These are phyloP conservation scores for Sebastes nivosus DNA, from an alignment of 2,797 vertebrate genomes.

Conservation along the genomic window DNA sequence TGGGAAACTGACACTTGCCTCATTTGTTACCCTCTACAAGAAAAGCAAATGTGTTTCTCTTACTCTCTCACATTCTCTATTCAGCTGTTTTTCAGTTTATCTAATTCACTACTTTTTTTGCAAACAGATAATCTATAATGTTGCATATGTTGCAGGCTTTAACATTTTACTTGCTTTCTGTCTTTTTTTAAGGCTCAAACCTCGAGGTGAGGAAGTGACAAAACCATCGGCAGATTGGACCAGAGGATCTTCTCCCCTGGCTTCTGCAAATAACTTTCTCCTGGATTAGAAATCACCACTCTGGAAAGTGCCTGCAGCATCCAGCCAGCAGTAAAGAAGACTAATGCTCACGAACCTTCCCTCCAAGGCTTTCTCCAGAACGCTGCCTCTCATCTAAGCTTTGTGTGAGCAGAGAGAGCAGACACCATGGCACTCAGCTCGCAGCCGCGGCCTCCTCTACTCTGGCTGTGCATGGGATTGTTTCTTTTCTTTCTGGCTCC, in stretches of 20 bases:
- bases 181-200: slow-evolving; percentile 78
- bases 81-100: background rate
- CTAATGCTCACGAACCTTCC: slow-evolving; percentile 66
- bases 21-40: slow-evolving; percentile 2
- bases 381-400: slow-evolving; percentile 54
- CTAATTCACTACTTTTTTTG: slow-evolving; percentile 1
- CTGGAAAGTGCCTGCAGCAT: slow-evolving; percentile 5
- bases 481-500: slow-evolving; percentile 74
- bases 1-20: slow-evolving; percentile 25
- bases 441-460: slow-evolving; percentile 48
- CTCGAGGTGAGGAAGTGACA: slow-evolving; percentile 27
- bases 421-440: slow-evolving; percentile 80
- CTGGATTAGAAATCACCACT: slow-evolving; percentile 29
- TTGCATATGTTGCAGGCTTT: background rate
- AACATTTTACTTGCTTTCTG: slow-evolving; percentile 56
- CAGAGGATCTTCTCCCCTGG: slow-evolving; percentile 18
- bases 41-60: background rate
- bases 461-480: slow-evolving; percentile 79
- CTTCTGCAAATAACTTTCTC: slow-evolving; percentile 21
- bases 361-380: slow-evolving; percentile 57
- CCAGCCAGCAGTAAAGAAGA: slow-evolving; percentile 19
- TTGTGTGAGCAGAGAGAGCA: slow-evolving; percentile 56
- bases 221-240: slow-evolving; percentile 20
- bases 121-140: background rate
- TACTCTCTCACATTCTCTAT: background rate